phyloP scores from a whole-genome alignment of 2,888 invertebrate genomes.

The Chalcis sispes region DNA sequence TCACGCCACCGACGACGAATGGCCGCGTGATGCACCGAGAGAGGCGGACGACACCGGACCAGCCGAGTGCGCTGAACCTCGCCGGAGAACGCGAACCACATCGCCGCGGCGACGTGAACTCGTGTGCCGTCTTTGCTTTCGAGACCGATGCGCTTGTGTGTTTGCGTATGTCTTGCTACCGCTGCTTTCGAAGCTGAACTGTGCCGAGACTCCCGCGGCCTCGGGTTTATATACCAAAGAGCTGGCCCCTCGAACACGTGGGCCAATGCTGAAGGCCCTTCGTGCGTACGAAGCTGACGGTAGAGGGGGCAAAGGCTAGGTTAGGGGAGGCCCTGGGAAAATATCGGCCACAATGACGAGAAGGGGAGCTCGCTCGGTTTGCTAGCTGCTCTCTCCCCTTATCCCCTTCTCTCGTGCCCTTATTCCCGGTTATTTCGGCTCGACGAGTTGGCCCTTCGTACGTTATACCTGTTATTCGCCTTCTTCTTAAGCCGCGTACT shows the following conservation, averaged over 20 bases:
- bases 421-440: neutral
- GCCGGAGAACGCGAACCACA: neutral
- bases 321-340: conserved; percentile 70
- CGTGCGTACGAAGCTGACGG: neutral
- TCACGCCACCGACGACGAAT: no score
- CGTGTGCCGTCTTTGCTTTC: no score
- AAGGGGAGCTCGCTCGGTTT: neutral
- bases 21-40: conserved; percentile 5
- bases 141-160: no score
- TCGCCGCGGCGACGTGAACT: neutral
- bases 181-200: conserved; percentile 59
- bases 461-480: conserved; percentile 50
- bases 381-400: neutral
- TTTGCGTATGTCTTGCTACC: conserved; percentile 11
- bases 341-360: conserved; percentile 60
- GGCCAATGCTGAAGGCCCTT: conserved; percentile 20
- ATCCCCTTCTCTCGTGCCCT: conserved; percentile 9
- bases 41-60: conserved; percentile 27
- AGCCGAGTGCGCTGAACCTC: conserved; percentile 28
- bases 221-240: conserved; percentile 70
- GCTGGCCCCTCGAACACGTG: conserved; percentile 55
- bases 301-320: neutral
- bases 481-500: conserved; percentile 7
- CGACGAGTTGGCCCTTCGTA: neutral
- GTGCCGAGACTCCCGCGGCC: conserved; percentile 57